Evolutionary conservation across 2,797 vertebrate species (phyloP).

Genomic region (Melopsittacus undulatus): DNA sequence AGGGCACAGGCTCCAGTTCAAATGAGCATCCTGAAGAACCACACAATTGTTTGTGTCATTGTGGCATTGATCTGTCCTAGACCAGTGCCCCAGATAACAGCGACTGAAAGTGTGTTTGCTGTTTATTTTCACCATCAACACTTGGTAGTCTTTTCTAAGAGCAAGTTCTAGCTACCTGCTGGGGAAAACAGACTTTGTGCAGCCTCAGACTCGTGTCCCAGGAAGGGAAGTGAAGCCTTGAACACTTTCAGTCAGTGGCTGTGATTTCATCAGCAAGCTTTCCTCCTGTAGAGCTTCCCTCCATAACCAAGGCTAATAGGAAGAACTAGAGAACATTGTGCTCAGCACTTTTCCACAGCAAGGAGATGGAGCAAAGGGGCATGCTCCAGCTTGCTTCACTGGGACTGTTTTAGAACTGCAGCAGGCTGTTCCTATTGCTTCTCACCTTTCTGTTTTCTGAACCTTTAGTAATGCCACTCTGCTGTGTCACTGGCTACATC

Average conservation of each 20-base stretch:
- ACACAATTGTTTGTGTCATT: background rate
- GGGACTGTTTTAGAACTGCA: background rate
- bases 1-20: background rate
- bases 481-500: background rate
- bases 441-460: background rate
- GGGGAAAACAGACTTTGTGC: background rate
- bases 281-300: background rate
- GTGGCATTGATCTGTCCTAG: background rate
- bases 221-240: background rate
- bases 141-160: background rate
- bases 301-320: background rate
- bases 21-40: background rate
- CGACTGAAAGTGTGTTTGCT: background rate
- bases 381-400: constrained; percentile 6
- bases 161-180: background rate
- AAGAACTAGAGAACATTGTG: background rate
- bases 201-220: fast-evolving
- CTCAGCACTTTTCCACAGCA: constrained; percentile 42
- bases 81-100: background rate
- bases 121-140: background rate
- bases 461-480: background rate
- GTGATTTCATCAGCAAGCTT: background rate
- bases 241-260: background rate
- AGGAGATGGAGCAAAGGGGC: background rate
- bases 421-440: background rate